A percentile compares a stretch with the other conserved stretches of the same genome.
Evolutionary conservation across 2,888 invertebrate species (phyloP).

Genomic region (Scaptomyza parva): DNA sequence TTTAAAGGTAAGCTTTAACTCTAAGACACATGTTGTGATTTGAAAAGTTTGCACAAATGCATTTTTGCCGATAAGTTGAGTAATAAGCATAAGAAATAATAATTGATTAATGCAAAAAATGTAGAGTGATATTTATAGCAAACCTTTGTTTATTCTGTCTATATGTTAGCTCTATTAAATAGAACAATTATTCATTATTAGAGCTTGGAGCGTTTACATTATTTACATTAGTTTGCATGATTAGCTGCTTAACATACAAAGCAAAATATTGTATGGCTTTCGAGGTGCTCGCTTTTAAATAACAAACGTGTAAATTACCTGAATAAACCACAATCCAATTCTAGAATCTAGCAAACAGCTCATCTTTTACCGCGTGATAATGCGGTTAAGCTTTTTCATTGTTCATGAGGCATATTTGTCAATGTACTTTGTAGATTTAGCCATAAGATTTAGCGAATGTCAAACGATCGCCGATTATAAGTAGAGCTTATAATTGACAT

Average conservation of each 20-base stretch:
- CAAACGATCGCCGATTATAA: slow-evolving; percentile 23
- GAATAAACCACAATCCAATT: slow-evolving; percentile 19
- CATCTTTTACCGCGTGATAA: slow-evolving; percentile 45
- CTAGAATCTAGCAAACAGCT: slow-evolving; percentile 24
- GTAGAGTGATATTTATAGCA: neutral
- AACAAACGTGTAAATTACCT: slow-evolving; percentile 44
- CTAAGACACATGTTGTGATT: slow-evolving; percentile 1
- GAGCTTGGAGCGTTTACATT: slow-evolving; percentile 22
- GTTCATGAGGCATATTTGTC: neutral
- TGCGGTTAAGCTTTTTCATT: slow-evolving; percentile 16
- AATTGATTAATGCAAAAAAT: slow-evolving; percentile 7
- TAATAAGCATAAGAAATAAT: slow-evolving; percentile 17
- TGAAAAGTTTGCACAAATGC: slow-evolving; percentile 5
- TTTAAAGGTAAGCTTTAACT: neutral
- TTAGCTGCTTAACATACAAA: slow-evolving; percentile 40
- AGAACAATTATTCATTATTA: neutral
- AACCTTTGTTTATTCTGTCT: neutral
- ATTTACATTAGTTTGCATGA: slow-evolving; percentile 32
- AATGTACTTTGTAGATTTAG: slow-evolving; percentile 7
- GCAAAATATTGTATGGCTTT: slow-evolving; percentile 1
- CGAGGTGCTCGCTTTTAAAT: slow-evolving; percentile 16
- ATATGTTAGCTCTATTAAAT: neutral
- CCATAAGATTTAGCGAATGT: slow-evolving; percentile 36
- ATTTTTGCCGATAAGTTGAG: neutral
- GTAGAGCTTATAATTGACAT: neutral